A percentile compares a stretch with the other conserved stretches of the same genome.
phyloP scores from a whole-genome alignment of 2,888 invertebrate species.

The Macrosiphum euphorbiae region DNA sequence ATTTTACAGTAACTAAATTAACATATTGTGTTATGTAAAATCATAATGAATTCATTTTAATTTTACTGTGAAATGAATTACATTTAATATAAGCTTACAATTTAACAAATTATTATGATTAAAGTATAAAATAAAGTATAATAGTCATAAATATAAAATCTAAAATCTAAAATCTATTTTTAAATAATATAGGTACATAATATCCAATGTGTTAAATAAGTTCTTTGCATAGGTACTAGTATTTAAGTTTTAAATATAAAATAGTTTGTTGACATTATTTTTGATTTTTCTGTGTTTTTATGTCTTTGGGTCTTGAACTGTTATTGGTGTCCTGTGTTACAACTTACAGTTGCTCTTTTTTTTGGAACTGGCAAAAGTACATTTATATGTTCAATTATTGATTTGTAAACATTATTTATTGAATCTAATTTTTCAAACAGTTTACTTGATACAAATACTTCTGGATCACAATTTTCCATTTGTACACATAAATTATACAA shows the following conservation, averaged over 20 bases:
- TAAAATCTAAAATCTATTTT: background rate
- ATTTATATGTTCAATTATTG: constrained; percentile 1
- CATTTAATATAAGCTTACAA: background rate
- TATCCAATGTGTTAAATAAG: background rate
- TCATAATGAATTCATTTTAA: background rate
- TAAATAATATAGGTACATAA: background rate
- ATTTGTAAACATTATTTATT: constrained; percentile 48
- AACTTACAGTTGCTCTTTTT: background rate
- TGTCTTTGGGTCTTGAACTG: background rate
- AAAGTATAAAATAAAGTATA: background rate
- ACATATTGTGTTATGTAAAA: background rate
- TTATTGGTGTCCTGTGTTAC: background rate
- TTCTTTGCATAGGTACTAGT: background rate
- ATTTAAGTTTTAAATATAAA: background rate
- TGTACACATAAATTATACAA: constrained; percentile 77
- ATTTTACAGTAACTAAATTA: background rate
- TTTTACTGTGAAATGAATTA: background rate
- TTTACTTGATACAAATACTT: constrained; percentile 8
- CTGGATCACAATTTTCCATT: constrained; percentile 51
- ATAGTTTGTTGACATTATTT: background rate
- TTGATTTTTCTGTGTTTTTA: background rate
- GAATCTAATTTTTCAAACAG: constrained; percentile 25
- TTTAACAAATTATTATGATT: background rate
- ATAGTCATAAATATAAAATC: background rate
- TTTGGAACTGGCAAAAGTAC: background rate